Base-by-base conservation (phyloP, 2,888 invertebrate genomes). In the Dryobota labecula region DNA sequence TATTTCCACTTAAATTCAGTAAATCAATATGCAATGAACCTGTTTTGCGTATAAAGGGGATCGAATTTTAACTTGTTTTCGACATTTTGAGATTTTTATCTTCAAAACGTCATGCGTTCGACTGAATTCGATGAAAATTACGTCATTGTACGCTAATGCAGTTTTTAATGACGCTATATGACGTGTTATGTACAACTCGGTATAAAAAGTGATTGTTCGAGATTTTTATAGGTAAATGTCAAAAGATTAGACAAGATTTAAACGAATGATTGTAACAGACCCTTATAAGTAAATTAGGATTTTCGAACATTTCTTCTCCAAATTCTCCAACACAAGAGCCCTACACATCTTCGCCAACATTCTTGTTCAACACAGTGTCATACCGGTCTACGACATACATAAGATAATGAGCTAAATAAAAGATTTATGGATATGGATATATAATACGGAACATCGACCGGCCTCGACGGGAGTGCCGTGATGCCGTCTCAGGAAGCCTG, bases 401-500 rank as follows among this genome's bases (percentile, higher is more conserved):
- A 62, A 54, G 58, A 63, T 70, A 78, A 80, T 82, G 62, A 63
- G 47, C 56, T 60, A 75, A n/a, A 49, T 76, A 64, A 70, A 81
- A 66, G 47, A 76, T 71, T 65, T 78, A 36, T 54, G 78, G 67
- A 74, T 78, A 36, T 54, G 78, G 67, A 74, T 70, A 79, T 64
- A 74, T 82, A 84, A 85, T 80, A 83, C 88, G 88, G 86, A 88
- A 91, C 87, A 80, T 86, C 75, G 77, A 70, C 77, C 88, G 92
- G 87, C 93, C 93, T 92, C 92, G 84, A 54, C 62, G 89, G 81
- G 86, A 86, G 82, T 82, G 83, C 84, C 80, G 84, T 82, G 83
- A 83, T 84, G 84, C 84, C 82, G 84, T 83, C 83, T 87, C 90
- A 93, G 94, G 94, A 94, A 94, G 90, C 89, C 84, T 80, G 76